Evolutionary conservation across 2,113 vertebrate species (phyloP).

Genomic region (Hydrolagus affinis): DNA sequence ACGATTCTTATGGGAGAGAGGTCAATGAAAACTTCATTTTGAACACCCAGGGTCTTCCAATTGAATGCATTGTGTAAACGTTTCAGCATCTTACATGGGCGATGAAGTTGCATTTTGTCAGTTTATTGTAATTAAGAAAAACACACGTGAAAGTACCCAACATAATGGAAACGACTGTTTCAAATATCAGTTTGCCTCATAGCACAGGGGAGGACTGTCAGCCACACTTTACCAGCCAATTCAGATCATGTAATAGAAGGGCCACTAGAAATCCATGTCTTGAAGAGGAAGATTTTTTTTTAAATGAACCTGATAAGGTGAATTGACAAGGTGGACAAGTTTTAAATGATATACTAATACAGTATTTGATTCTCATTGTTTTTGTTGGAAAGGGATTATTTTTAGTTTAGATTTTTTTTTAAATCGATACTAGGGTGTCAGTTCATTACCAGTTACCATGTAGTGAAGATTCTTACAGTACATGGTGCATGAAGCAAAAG

Average conservation of each 20-base stretch:
- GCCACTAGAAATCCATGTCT: conserved; percentile 72
- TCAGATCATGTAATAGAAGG: conserved; percentile 61
- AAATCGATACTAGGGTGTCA: not conserved
- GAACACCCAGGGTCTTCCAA: conserved; percentile 25
- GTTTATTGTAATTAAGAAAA: conserved; percentile 22
- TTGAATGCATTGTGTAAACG: conserved; percentile 16
- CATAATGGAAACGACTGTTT: conserved; percentile 37
- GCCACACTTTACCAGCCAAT: conserved; percentile 64
- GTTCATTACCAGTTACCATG: conserved; percentile 18
- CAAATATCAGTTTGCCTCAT: conserved; percentile 44
- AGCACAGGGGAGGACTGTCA: conserved; percentile 62
- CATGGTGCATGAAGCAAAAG: not conserved
- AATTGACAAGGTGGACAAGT: not conserved
- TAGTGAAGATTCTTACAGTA: not conserved
- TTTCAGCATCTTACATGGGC: conserved; percentile 37
- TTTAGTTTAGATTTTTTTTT: conserved; percentile 10
- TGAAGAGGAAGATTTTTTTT: not conserved
- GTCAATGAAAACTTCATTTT: not conserved
- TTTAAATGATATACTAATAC: not conserved
- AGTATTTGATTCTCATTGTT: not conserved
- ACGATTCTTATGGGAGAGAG: not conserved
- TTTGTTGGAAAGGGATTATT: not conserved
- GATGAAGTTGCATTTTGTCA: conserved; percentile 35
- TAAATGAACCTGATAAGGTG: not conserved
- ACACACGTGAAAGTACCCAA: not conserved